Conservation (phyloP, 2,113 vertebrate species). For the Onychostruthus taczanowskii region DNA sequence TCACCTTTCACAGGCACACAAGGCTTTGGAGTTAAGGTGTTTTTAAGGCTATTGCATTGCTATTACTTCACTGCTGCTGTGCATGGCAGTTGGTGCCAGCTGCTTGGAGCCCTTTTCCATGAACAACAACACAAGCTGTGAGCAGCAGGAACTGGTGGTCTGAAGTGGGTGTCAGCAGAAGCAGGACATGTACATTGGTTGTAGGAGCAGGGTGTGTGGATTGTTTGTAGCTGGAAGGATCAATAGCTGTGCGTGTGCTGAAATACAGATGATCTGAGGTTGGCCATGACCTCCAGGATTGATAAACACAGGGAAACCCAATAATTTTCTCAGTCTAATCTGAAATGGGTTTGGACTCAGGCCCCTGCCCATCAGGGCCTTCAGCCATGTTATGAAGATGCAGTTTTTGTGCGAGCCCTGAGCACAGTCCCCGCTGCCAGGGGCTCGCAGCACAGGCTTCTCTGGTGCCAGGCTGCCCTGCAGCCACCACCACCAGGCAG, state of each 20-base stretch:
- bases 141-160: neutral
- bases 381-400: fast-evolving
- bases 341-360: neutral
- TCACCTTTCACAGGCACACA: neutral
- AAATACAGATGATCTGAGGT: neutral
- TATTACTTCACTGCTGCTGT: neutral
- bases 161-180: neutral
- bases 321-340: neutral
- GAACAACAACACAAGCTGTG: neutral
- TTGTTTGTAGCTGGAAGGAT: neutral
- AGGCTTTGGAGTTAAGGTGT: neutral
- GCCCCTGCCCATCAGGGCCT: neutral
- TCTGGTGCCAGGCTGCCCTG: neutral
- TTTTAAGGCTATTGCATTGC: neutral
- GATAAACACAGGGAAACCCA: neutral
- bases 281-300: neutral
- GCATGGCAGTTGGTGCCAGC: neutral
- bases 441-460: fast-evolving
- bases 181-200: fast-evolving
- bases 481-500: neutral
- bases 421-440: neutral
- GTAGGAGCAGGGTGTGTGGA: neutral
- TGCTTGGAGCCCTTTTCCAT: neutral
- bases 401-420: neutral
- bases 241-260: neutral